phyloP scores from a whole-genome alignment of 2,888 invertebrate genomes.

The Sarcophaga caerulescens region DNA sequence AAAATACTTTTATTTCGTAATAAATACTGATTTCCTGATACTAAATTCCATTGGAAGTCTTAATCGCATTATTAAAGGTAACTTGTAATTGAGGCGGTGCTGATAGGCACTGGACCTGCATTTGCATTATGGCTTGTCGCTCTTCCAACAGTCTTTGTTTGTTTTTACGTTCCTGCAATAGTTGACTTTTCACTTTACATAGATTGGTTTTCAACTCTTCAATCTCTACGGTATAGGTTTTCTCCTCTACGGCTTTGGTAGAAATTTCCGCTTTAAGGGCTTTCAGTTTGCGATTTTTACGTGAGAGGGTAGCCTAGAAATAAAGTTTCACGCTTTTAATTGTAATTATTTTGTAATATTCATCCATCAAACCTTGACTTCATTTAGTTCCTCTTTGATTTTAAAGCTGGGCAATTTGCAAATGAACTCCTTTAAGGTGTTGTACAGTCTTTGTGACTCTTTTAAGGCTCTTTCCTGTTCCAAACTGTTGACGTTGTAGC shows the following conservation, averaged over 20 bases:
- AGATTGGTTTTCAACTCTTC: slow-evolving; percentile 76
- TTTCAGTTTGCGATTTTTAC: slow-evolving; percentile 78
- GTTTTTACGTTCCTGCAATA: slow-evolving; percentile 77
- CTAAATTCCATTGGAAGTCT: slow-evolving; percentile 42
- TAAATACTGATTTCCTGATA: not conserved
- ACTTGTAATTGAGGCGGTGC: slow-evolving; percentile 77
- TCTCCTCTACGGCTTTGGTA: slow-evolving; percentile 77
- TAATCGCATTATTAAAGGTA: slow-evolving; percentile 39
- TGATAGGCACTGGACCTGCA: slow-evolving; percentile 79
- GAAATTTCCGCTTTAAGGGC: slow-evolving; percentile 78
- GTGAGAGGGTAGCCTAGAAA: slow-evolving; percentile 75
- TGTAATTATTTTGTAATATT: not conserved
- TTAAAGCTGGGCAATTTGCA: slow-evolving; percentile 79
- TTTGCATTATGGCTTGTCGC: slow-evolving; percentile 77
- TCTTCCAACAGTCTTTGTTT: slow-evolving; percentile 79
- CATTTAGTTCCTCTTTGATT: slow-evolving; percentile 78
- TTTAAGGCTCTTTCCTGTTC: slow-evolving; percentile 78
- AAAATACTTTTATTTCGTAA: not conserved
- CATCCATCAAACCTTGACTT: slow-evolving; percentile 75
- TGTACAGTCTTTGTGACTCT: slow-evolving; percentile 78
- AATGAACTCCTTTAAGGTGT: slow-evolving; percentile 79
- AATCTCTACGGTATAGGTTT: slow-evolving; percentile 73
- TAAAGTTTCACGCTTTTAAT: not conserved
- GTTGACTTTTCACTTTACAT: slow-evolving; percentile 76
- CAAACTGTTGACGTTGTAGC: slow-evolving; percentile 76